Percentiles rank a stretch among this genome's conserved stretches.
phyloP scores from a whole-genome alignment of 2,797 vertebrate species.

The Amniataba percoides region DNA sequence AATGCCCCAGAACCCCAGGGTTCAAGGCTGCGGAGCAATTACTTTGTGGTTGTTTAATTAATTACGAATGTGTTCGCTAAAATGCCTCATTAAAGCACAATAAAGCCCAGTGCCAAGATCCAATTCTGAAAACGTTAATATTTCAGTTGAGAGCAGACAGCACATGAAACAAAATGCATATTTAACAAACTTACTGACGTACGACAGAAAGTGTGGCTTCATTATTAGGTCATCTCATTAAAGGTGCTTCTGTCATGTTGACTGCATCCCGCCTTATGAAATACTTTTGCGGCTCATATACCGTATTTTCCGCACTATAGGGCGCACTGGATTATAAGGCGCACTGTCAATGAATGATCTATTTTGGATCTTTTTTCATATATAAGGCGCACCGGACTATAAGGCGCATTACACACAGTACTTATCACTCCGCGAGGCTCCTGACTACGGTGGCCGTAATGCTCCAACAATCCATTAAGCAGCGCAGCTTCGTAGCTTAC shows the following conservation, averaged over 20 bases:
- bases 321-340: no score
- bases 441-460: no score
- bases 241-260: background rate
- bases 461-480: no score
- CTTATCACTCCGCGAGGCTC: no score
- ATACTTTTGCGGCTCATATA: background rate
- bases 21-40: background rate
- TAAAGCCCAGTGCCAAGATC: no score
- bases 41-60: background rate
- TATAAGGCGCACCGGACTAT: no score
- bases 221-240: background rate
- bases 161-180: constrained; percentile 1
- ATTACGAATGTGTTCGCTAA: background rate
- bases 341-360: no score
- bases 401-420: no score
- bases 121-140: background rate
- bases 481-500: no score
- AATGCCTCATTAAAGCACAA: no score
- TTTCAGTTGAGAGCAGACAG: background rate
- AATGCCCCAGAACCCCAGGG: background rate
- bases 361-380: no score
- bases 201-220: background rate
- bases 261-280: background rate
- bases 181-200: background rate
- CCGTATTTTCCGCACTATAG: no score